Base-by-base conservation (phyloP, 2,797 vertebrate species). In the Phataginus tricuspis region DNA sequence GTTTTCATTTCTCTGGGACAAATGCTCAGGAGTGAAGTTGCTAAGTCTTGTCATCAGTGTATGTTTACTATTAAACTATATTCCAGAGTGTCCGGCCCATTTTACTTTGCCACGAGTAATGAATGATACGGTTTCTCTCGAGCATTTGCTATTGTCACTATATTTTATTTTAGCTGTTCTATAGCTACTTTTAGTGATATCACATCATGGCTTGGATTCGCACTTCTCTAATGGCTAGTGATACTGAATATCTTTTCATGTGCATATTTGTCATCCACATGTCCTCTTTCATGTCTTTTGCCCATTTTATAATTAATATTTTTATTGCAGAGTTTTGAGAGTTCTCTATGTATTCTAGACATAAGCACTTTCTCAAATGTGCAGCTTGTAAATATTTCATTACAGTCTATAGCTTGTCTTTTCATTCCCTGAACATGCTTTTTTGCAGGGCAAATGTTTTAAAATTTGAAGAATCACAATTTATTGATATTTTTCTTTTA, bases 141-240 rank as follows among this genome's bases (percentile, higher is more conserved):
- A 23, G 53, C 53, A 4, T 37, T 29, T 0, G 16, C 15, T 10
- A 1, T 7, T 0, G 11, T 27, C 51, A 4, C 64, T 16, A 4
- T 31, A 15, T 21, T 45, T 14, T 0, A 23, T 18, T 31, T 37
- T 0, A 55, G 39, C 3, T 34, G 7, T 49, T 59, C 39, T 45
- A 2, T 2, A 37, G 64, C 31, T 6, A 16, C 64, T 21, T 2
- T 21, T 2, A 1, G 31, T 45, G 51, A 4, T 7, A 7, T 19
- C 31, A 27, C 23, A 4, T 0, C 64, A 0, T 13, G 11, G 68
- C 14, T 71, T 57, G 34, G 19, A 69, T 34, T 19, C 29, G 25
- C 14, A 1, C 31, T 34, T 39, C 63, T 51, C 39, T 27, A 6
- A 7, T 0, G 49, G 42, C n/a, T 31, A 12, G 5, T 7, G 27